These are phyloP conservation scores for Julus scanicus DNA, from an alignment of 2,888 invertebrate genomes.

Conservation along the genomic window DNA sequence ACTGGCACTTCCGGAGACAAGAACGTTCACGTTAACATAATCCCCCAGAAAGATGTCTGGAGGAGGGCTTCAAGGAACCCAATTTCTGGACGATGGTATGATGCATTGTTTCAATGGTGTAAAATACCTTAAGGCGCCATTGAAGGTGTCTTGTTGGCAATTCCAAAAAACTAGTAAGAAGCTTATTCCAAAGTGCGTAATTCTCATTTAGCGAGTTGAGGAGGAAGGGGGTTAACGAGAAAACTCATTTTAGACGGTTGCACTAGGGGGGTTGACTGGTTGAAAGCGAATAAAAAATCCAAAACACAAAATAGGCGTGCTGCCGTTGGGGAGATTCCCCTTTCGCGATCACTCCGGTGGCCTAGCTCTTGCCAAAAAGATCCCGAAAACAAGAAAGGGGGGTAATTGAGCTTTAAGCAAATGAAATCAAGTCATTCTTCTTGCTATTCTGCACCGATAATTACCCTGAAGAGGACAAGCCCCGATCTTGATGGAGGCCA, in stretches of 20 bases:
- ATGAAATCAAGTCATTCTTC: conserved; percentile 29
- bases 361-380: conserved; percentile 8
- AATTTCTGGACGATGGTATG: neutral
- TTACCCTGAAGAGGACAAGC: conserved; percentile 30
- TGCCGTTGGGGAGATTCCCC: neutral
- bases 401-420: neutral
- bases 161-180: neutral
- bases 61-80: neutral
- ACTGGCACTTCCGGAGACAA: neutral
- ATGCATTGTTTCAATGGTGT: neutral
- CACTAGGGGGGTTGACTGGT: neutral
- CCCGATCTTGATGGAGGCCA: neutral
- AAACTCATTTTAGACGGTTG: neutral
- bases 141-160: neutral
- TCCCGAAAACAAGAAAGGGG: neutral
- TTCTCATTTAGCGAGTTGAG: neutral
- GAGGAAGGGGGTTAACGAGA: neutral
- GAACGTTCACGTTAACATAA: neutral
- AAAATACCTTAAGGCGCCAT: neutral
- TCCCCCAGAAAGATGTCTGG: neutral
- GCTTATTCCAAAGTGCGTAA: neutral
- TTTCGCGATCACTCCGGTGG: neutral
- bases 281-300: neutral
- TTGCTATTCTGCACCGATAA: neutral
- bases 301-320: conserved; percentile 32